Conservation (phyloP, 2,797 vertebrate species). For the Epinephelus malabaricus region DNA sequence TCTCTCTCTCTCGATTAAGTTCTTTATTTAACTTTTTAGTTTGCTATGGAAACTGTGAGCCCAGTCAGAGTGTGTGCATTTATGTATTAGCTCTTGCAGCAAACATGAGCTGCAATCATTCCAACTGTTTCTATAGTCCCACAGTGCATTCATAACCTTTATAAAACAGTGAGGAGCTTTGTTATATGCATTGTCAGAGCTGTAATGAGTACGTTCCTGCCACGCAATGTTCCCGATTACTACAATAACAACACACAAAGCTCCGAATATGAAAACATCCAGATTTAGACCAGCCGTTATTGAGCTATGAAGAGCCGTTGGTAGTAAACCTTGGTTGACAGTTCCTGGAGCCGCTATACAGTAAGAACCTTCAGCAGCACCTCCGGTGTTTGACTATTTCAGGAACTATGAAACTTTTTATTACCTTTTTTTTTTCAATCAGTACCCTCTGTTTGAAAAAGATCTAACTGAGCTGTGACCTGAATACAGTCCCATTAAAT, state of each 20-base stretch:
- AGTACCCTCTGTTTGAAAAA: background rate
- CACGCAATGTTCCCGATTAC: background rate
- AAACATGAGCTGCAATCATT: background rate
- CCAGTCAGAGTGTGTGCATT: background rate
- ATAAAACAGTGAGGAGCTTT: background rate
- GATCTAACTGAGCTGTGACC: background rate
- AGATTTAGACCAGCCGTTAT: background rate
- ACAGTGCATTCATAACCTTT: slow-evolving; percentile 4
- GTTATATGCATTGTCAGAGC: background rate
- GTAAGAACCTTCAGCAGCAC: background rate
- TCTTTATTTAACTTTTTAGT: background rate
- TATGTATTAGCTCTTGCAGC: background rate
- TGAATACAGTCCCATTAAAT: background rate
- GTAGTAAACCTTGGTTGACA: background rate
- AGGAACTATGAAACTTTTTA: background rate
- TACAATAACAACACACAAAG: background rate
- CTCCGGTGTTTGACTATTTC: background rate
- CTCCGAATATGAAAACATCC: background rate
- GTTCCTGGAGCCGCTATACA: background rate
- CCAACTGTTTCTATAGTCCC: background rate
- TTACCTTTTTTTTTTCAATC: background rate
- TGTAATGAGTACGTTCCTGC: background rate
- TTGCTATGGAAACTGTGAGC: background rate
- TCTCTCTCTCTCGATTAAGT: background rate
- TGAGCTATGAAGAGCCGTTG: background rate